Percentiles rank a stretch among this genome's conserved stretches.
Evolutionary conservation across 2,113 vertebrate species (phyloP).

Genomic region (Eidolon helvum): DNA sequence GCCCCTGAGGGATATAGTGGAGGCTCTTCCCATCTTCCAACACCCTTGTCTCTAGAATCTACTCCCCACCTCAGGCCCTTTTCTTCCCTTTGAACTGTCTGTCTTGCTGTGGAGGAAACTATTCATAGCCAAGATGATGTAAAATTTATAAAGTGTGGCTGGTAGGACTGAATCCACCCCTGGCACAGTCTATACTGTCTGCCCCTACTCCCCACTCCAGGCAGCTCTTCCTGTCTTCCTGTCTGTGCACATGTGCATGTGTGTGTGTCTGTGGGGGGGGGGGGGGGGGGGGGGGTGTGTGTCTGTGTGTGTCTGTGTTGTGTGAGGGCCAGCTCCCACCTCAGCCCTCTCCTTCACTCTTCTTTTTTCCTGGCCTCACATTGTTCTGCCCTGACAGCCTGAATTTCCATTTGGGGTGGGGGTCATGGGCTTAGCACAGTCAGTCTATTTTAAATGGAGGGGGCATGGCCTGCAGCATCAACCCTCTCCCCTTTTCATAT

Average conservation of each 20-base stretch:
- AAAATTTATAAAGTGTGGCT: conserved; percentile 77
- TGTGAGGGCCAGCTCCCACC: background rate
- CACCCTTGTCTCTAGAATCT: background rate
- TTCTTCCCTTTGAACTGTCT: conserved; percentile 72
- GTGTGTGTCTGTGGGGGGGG: background rate
- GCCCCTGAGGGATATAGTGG: too few species aligned
- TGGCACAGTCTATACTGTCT: background rate
- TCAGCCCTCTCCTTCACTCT: background rate
- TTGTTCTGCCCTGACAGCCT: background rate
- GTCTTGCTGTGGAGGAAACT: conserved; percentile 69
- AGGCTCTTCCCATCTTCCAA: background rate
- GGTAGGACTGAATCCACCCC: conserved; percentile 33
- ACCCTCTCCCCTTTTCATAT: accelerated
- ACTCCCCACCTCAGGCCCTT: background rate
- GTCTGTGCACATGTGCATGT: background rate
- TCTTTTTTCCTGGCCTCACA: too few species aligned
- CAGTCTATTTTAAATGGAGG: background rate
- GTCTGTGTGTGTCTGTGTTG: background rate
- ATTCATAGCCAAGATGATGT: conserved; percentile 76
- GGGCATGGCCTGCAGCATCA: background rate
- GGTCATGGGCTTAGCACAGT: accelerated
- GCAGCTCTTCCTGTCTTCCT: background rate
- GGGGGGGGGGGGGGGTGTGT: too few species aligned
- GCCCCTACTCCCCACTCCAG: background rate
- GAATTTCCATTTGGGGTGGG: background rate